phyloP scores from a whole-genome alignment of 2,113 vertebrate species.

The Petaurus breviceps region DNA sequence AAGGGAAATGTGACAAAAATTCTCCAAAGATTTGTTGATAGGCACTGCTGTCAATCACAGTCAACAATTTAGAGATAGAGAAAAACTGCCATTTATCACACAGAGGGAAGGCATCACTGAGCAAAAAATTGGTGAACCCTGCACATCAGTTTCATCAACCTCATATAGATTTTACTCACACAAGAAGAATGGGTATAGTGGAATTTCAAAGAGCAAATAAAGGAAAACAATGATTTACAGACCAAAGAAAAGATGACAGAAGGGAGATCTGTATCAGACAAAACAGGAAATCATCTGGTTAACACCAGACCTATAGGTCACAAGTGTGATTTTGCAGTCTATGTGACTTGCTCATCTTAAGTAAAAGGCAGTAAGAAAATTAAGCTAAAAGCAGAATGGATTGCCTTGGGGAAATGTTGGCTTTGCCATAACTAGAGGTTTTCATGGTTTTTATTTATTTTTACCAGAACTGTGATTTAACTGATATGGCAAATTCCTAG shows the following conservation, averaged over 20 bases:
- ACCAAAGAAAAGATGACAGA: neutral
- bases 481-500: neutral
- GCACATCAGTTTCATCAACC: neutral
- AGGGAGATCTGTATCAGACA: neutral
- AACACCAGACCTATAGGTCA: neutral
- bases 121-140: neutral
- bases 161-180: neutral
- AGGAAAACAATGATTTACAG: neutral
- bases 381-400: neutral
- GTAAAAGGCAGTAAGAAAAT: neutral
- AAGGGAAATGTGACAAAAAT: constrained; percentile 7
- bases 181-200: neutral
- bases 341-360: neutral
- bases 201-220: neutral
- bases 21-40: neutral
- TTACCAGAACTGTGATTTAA: neutral
- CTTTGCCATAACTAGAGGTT: neutral
- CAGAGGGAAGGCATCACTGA: neutral
- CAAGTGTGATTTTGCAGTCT: neutral
- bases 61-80: neutral
- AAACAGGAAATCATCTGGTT: neutral
- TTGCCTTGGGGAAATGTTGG: neutral
- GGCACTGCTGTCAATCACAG: neutral
- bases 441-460: neutral
- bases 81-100: neutral